Percentiles rank a stretch among this genome's conserved stretches.
These are phyloP conservation scores for Chunga burmeisteri DNA, from an alignment of 2,113 vertebrate species.

Conservation along the genomic window DNA sequence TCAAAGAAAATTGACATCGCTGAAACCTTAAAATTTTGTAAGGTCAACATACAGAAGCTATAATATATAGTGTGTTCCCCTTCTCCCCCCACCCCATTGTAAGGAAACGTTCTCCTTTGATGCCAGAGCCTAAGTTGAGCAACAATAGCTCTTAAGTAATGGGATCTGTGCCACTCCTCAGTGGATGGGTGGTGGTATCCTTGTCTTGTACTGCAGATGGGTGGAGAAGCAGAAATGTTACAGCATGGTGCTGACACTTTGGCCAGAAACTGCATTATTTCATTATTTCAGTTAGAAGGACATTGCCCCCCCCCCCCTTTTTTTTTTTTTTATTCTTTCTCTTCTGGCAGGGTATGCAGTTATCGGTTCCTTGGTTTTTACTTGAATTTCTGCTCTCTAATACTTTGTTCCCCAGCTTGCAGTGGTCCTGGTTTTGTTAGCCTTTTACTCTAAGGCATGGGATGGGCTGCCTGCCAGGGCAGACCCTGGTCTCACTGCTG, in stretches of 20 bases:
- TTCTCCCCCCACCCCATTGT: neutral
- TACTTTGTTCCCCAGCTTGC: neutral
- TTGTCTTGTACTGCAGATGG: slow-evolving; percentile 8
- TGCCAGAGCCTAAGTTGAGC: slow-evolving; percentile 28
- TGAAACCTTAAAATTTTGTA: neutral
- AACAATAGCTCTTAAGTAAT: slow-evolving; percentile 40
- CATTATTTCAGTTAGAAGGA: neutral
- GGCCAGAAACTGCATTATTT: neutral
- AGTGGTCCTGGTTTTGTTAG: neutral
- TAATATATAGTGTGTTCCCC: neutral
- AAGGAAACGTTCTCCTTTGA: neutral
- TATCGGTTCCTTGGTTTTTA: neutral
- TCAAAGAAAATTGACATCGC: neutral
- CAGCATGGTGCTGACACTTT: neutral
- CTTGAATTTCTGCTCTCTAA: neutral
- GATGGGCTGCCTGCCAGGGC: neutral
- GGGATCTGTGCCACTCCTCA: slow-evolving; percentile 24
- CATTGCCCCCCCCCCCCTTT: neutral
- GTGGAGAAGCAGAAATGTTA: slow-evolving; percentile 1
- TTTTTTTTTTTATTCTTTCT: neutral
- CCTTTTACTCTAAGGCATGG: neutral
- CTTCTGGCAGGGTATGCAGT: neutral
- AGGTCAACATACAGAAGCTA: neutral
- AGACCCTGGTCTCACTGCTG: neutral
- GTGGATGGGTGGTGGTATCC: slow-evolving; percentile 23